phyloP scores from a whole-genome alignment of 2,113 vertebrate species.

The Corythornis vintsioides region DNA sequence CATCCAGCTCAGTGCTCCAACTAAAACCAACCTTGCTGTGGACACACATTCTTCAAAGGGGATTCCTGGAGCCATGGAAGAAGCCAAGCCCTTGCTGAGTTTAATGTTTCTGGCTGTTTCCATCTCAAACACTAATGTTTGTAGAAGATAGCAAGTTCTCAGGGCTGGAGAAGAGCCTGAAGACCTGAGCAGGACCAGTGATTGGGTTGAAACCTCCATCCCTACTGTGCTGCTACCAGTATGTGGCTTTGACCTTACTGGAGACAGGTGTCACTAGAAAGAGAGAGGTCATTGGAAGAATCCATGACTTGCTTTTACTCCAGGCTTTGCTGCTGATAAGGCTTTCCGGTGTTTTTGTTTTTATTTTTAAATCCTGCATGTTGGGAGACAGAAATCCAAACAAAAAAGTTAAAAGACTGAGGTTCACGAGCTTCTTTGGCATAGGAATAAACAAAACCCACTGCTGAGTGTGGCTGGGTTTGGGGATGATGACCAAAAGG shows the following conservation, averaged over 20 bases:
- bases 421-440: background rate
- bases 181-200: background rate
- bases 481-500: background rate
- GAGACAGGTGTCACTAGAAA: background rate
- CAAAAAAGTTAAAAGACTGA: background rate
- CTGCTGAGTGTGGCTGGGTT: fast-evolving
- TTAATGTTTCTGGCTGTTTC: background rate
- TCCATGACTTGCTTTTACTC: background rate
- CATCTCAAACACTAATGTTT: background rate
- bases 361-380: background rate
- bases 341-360: background rate
- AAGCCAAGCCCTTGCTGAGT: background rate
- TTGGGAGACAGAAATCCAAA: background rate
- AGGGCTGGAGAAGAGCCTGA: background rate
- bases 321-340: background rate
- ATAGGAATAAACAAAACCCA: background rate
- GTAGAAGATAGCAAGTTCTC: background rate
- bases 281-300: background rate
- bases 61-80: background rate
- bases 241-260: background rate
- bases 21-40: background rate
- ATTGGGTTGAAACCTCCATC: background rate
- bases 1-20: background rate
- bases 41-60: fast-evolving
- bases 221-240: background rate